phyloP scores from a whole-genome alignment of 2,888 invertebrate species.

The Drosophila mettleri region DNA sequence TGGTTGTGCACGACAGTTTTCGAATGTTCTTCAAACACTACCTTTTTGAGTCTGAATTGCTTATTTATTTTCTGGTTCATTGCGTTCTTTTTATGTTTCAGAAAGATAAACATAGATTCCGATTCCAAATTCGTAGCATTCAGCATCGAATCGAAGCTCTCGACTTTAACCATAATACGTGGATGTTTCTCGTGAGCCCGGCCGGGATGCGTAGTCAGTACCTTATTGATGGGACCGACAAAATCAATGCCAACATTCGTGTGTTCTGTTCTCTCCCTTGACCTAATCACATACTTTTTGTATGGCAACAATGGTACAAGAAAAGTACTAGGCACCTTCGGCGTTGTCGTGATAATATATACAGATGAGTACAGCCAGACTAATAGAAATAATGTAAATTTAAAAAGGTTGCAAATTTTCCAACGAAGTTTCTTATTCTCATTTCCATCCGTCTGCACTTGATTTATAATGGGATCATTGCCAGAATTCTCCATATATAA shows the following conservation, averaged over 20 bases:
- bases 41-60: neutral
- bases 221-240: neutral
- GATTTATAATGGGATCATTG: neutral
- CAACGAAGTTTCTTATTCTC: too few species aligned
- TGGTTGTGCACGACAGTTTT: neutral
- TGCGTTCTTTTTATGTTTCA: neutral
- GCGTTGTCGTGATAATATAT: neutral
- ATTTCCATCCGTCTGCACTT: neutral
- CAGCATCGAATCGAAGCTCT: too few species aligned
- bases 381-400: neutral
- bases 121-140: neutral
- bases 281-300: neutral
- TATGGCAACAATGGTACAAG: constrained; percentile 2
- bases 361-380: neutral
- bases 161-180: neutral
- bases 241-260: neutral
- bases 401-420: neutral
- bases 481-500: neutral
- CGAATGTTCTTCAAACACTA: too few species aligned
- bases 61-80: neutral
- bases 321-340: neutral
- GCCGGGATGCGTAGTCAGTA: neutral
- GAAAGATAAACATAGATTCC: neutral
- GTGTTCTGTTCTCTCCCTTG: neutral
- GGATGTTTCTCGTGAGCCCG: neutral